phyloP scores from a whole-genome alignment of 2,888 invertebrate genomes.

The Gibbula magus region DNA sequence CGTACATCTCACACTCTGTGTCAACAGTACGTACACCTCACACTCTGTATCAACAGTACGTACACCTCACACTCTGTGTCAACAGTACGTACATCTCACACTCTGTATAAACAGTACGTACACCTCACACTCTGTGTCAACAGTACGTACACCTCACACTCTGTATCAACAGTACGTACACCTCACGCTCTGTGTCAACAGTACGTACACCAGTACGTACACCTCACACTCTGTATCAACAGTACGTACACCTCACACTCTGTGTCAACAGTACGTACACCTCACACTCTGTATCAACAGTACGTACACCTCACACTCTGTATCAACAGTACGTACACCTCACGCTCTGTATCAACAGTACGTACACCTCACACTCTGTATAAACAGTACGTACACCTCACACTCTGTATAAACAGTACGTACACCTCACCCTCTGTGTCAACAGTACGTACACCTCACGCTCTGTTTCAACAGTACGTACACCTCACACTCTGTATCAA shows the following conservation, averaged over 20 bases:
- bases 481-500: conserved; percentile 39
- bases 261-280: not conserved
- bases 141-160: too few species aligned
- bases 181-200: too few species aligned
- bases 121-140: too few species aligned
- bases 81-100: too few species aligned
- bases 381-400: conserved; percentile 58
- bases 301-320: conserved; percentile 38
- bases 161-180: not conserved
- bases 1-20: not conserved
- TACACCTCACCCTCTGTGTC: conserved; percentile 25
- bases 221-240: too few species aligned
- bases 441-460: conserved; percentile 56
- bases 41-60: not conserved
- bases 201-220: not conserved
- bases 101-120: not conserved
- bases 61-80: not conserved
- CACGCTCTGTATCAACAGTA: conserved; percentile 56
- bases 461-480: conserved; percentile 61
- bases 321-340: conserved; percentile 61
- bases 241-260: too few species aligned
- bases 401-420: conserved; percentile 59
- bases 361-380: conserved; percentile 27
- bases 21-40: too few species aligned
- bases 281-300: conserved; percentile 58